phyloP scores from a whole-genome alignment of 2,888 invertebrate species.

The Dorcus hopei region DNA sequence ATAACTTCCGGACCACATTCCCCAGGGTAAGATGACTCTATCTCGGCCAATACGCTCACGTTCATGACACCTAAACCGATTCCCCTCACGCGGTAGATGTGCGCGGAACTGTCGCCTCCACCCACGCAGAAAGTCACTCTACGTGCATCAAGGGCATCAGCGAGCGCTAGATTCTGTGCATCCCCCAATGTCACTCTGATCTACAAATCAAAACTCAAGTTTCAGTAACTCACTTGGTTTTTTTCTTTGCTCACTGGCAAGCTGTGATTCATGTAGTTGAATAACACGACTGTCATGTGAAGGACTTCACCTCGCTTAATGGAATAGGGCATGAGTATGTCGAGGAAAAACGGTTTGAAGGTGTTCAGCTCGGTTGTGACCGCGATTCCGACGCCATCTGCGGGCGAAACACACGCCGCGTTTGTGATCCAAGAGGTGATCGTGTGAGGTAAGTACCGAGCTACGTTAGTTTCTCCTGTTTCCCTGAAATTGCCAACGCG shows the following conservation, averaged over 20 bases:
- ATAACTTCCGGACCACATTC: conserved; percentile 53
- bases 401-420: conserved; percentile 54
- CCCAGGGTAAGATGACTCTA: conserved; percentile 48
- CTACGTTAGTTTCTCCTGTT: conserved; percentile 43
- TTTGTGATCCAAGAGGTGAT: conserved; percentile 63
- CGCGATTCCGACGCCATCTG: conserved; percentile 42
- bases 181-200: conserved; percentile 37
- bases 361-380: conserved; percentile 44
- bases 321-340: conserved; percentile 64
- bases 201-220: conserved; percentile 20
- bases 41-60: conserved; percentile 52
- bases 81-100: conserved; percentile 39
- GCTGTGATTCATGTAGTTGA: conserved; percentile 69
- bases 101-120: conserved; percentile 37
- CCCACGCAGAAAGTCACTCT: conserved; percentile 39
- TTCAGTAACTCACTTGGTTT: too few relatives aligned
- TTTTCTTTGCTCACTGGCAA: conserved; percentile 57
- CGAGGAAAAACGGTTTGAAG: conserved; percentile 74
- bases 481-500: conserved; percentile 33
- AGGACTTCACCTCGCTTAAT: conserved; percentile 65
- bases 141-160: conserved; percentile 28
- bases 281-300: conserved; percentile 64
- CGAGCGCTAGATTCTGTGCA: conserved; percentile 34
- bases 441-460: conserved; percentile 55
- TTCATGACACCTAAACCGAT: conserved; percentile 45